Base-by-base conservation (phyloP, 2,888 invertebrate species). In the Habroteleia sp. region DNA sequence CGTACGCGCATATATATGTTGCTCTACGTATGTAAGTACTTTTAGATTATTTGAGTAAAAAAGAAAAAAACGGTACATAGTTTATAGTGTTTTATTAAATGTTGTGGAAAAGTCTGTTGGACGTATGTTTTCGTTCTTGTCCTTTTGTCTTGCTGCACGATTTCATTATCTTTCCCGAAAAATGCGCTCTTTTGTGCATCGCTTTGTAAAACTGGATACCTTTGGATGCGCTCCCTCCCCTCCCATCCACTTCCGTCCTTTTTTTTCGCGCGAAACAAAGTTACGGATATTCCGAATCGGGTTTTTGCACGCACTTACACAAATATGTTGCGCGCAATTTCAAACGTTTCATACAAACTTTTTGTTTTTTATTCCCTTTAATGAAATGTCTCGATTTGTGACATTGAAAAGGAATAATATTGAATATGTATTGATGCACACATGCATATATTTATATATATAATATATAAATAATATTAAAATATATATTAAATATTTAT, bases 71-170 rank as follows among this genome's bases (percentile, higher is more conserved):
- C 41, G 37, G 29, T 87, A 84, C 81, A 83, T 87, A 88, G 86
- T 85, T 86, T 83, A 85, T 87, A 87, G 86, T 80, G 86, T 87
- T 88, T 87, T 87, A 87, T 88, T 87, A 86, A 87, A 88, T 86
- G 87, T 87, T 87, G 84, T 83, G 83, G 78, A 83, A 83, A 83
- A 83, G 78, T 80, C 75, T 76, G 58, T 72, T 69, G 46, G 46
- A 46, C 62, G 54, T 71, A 54, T 62, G 29, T 54, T 71, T 62
- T 62, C 46, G 62, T 46, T 71, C 23, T 62, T 60, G 54, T 71
- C 71, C 71, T 69, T 69, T 62, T 62, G 71, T 71, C 62, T 62
- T 71, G 62, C 54, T 62, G 62, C 71, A 71, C 52, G 71, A 52
- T 60, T 50, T 69, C 52, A 41, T 48, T 50, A 68, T 50, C 20